Evolutionary conservation across 2,113 vertebrate species (phyloP), one percentile per base, ranked within the genome.

Genomic region (Grantiella picta): DNA sequence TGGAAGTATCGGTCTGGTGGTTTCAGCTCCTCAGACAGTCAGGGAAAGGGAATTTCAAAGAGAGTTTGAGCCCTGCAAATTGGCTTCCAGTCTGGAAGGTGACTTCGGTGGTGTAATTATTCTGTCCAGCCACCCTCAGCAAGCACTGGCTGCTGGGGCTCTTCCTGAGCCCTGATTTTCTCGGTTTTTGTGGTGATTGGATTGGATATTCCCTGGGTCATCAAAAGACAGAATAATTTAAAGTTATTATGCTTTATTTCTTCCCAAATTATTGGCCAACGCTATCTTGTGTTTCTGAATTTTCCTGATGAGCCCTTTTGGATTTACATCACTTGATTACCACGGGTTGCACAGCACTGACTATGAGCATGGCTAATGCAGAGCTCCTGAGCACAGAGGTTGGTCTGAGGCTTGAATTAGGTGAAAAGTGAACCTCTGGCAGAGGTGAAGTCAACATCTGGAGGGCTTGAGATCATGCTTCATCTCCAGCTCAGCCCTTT

Each of bases 331-430:
- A 12, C 36, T 71, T 42, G 24, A 33, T 29, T 33, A 38, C 21
- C 0, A 0, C 25, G 40, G 15, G 23, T 59, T 63, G 9, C 28
- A 53, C 20, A 49, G 11, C 8, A 23, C 0, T 18, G 19, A 47
- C 20, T 14, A 24, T 29, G 61, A 87, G 18, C 20, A 6, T 6
- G 57, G 23, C 6, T 49, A 87, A 1, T 1, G 11, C 10, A 19
- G 33, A 79, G 2, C 12, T 75, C 47, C 75, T n/a, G 33, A 64
- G 36, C 40, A 54, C 19, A 31, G n/a, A 76, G 24, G 9, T 19
- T 42, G n/a, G 10, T 28, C n/a, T 29, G 2, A 10, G 36, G 9
- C 27, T 92, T 85, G 29, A 54, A 63, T 45, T 27, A 57, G 33
- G 10, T 61, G 31, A 59, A 54, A 94, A 70, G 25, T 2, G 14